Percentiles rank a stretch among this genome's conserved stretches.
Conservation (phyloP, 2,888 invertebrate genomes). For the Pachydiplax longipennis region DNA sequence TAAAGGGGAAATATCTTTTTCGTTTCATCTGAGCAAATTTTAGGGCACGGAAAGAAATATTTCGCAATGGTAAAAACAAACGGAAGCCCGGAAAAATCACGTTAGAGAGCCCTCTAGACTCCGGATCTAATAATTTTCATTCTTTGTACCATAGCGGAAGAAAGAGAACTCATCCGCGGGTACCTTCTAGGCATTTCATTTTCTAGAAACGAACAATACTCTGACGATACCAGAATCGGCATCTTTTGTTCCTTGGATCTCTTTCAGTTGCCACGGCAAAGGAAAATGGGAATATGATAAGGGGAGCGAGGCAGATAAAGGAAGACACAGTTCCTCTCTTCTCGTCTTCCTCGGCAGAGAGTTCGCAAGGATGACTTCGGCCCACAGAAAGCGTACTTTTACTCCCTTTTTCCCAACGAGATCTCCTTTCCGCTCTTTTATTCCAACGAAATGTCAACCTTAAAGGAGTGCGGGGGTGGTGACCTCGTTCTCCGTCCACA, state of each 20-base stretch:
- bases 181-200: neutral
- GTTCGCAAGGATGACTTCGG: neutral
- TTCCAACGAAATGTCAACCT: neutral
- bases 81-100: neutral
- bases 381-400: neutral
- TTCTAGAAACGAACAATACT: neutral
- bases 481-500: neutral
- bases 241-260: neutral
- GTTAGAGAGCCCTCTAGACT: neutral
- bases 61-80: neutral
- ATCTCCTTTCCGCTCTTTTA: neutral
- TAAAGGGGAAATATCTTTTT: too few relatives aligned
- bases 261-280: neutral
- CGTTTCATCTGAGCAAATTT: too few relatives aligned
- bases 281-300: neutral
- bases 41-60: neutral
- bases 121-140: neutral
- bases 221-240: neutral
- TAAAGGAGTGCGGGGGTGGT: neutral
- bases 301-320: neutral
- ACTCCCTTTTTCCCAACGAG: neutral
- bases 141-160: neutral
- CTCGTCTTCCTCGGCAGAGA: neutral
- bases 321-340: neutral
- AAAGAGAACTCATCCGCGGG: neutral